phyloP scores from a whole-genome alignment of 2,888 invertebrate genomes.

The Hirtodrosophila cameraria region DNA sequence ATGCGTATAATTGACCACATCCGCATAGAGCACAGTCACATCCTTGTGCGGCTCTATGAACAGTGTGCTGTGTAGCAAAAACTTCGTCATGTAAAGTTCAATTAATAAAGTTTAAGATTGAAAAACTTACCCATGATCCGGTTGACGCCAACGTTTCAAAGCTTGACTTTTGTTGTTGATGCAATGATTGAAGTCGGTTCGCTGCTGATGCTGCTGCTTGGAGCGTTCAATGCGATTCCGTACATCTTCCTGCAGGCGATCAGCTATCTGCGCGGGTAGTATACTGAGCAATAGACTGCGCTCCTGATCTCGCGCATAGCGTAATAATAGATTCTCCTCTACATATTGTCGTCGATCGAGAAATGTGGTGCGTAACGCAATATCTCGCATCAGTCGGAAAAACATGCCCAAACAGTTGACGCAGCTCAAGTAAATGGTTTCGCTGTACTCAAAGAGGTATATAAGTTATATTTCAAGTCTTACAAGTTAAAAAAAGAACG shows the following conservation, averaged over 20 bases:
- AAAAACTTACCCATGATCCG: slow-evolving; percentile 79
- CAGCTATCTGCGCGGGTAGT: slow-evolving; percentile 93
- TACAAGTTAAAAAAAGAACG: too few relatives aligned
- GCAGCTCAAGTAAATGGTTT: slow-evolving; percentile 86
- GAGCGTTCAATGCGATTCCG: slow-evolving; percentile 86
- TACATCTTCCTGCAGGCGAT: slow-evolving; percentile 86
- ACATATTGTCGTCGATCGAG: slow-evolving; percentile 94
- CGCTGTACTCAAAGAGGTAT: slow-evolving; percentile 81
- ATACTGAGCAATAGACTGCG: slow-evolving; percentile 94
- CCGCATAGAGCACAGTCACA: slow-evolving; percentile 95
- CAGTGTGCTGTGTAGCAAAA: slow-evolving; percentile 87
- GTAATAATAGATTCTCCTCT: slow-evolving; percentile 91
- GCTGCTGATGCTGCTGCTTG: slow-evolving; percentile 81
- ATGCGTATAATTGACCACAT: slow-evolving; percentile 95
- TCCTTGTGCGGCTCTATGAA: slow-evolving; percentile 95
- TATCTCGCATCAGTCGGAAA: slow-evolving; percentile 94
- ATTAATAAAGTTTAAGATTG: not conserved
- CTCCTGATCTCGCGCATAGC: slow-evolving; percentile 95
- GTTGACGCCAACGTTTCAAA: slow-evolving; percentile 81
- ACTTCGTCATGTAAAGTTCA: too few relatives aligned
- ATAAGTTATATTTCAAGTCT: too few relatives aligned
- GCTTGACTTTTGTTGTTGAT: slow-evolving; percentile 54
- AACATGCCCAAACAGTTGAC: slow-evolving; percentile 94
- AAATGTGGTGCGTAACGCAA: slow-evolving; percentile 93
- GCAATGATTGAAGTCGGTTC: slow-evolving; percentile 33